Evolutionary conservation across 2,113 vertebrate species (phyloP).

Genomic region (Alosa alosa): DNA sequence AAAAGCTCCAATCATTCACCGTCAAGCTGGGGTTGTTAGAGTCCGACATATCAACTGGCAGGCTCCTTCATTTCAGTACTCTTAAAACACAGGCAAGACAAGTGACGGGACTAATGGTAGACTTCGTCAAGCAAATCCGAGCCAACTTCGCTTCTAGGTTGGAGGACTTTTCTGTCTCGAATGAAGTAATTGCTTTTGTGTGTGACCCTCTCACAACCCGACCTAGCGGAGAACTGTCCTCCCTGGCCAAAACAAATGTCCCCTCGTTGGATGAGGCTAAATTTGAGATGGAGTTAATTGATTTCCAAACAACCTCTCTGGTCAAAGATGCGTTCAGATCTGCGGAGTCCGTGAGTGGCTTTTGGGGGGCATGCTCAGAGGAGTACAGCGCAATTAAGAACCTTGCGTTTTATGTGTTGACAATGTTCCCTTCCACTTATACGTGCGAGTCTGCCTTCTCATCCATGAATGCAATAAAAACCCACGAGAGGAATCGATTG

Average conservation of each 20-base stretch:
- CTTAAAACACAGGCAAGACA: too few relatives aligned
- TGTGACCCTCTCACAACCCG: background rate
- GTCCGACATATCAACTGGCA: background rate
- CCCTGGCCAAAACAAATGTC: too few relatives aligned
- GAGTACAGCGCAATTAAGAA: too few relatives aligned
- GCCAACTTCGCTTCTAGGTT: slow-evolving; percentile 13
- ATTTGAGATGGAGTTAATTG: too few relatives aligned
- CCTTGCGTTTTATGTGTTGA: too few relatives aligned
- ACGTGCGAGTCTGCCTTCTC: background rate
- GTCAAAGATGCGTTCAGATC: too few relatives aligned
- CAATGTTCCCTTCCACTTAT: background rate
- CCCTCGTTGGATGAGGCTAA: too few relatives aligned
- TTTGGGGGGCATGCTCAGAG: too few relatives aligned
- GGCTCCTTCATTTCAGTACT: too few relatives aligned
- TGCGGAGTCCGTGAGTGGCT: too few relatives aligned
- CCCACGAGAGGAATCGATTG: slow-evolving; percentile 23
- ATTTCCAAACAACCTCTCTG: too few relatives aligned
- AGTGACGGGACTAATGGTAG: background rate
- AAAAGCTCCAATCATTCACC: slow-evolving; percentile 6
- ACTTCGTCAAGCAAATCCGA: background rate
- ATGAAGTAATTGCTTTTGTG: background rate
- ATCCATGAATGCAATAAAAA: slow-evolving; percentile 10
- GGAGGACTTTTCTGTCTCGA: background rate
- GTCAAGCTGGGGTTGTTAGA: background rate
- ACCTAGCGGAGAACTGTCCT: too few relatives aligned